Evolutionary conservation across 2,113 vertebrate species (phyloP), one percentile per base, ranked within the genome.

Genomic region (Eubucco bourcierii): DNA sequence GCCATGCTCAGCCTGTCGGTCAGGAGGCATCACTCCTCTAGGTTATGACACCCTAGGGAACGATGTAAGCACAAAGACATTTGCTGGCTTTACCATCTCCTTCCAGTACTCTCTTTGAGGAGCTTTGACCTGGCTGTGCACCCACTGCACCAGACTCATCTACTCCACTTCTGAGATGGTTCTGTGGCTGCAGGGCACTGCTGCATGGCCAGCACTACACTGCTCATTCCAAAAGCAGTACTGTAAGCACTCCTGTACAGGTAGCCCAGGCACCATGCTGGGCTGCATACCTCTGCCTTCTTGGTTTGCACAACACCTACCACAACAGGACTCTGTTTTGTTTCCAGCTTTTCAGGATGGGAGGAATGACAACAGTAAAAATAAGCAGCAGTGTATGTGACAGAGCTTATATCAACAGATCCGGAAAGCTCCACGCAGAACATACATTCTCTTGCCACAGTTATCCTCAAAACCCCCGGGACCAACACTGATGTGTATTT

Each of bases 401-500:
- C 53, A 85, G 70, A 85, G 58, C 9, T 84, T 64, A 2, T 37
- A 78, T 61, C 29, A 84, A 83, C 39, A 82, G 64, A 80, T 80
- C 55, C 47, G 28, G 60, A 90, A 90, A 84, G 75, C 68, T 66
- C 60, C 29, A 16, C 10, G 60, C 7, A 84, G 33, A 91, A 33
- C 20, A 72, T 28, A 50, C 58, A 88, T 85, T 67, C 81, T 70
- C 79, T 74, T 75, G 79, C 88, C 64, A 85, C 41, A 46, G 76
- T 80, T 80, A 92, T 75, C 25, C 79, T 78, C 79, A 85, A 92
- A 90, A 95, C 94, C 94, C 91, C 50, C 59, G 94, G 75, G 96
- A 88, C 37, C 50, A 78, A 55, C 37, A 13, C 27, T 25, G 77
- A 92, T 63, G 21, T 1, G 5, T 80, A 87, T 95, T 95, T 95